Evolutionary conservation across 2,797 vertebrate genomes (phyloP).

Genomic region (Bradypodion pumilum): DNA sequence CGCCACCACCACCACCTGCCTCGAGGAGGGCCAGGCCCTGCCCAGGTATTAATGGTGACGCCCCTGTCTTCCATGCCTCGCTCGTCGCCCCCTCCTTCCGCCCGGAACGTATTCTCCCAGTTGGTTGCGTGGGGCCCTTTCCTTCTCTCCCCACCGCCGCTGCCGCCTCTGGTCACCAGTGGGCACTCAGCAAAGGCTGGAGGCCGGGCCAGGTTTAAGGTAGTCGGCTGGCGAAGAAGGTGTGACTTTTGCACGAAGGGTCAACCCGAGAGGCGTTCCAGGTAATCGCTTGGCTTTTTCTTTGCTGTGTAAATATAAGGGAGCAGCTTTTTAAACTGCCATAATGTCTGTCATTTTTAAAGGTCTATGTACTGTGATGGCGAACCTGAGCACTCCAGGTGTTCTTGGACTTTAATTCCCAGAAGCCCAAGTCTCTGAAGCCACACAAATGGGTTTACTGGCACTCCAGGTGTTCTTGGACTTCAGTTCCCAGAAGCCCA

Average conservation of each 20-base stretch:
- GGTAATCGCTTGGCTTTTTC: neutral
- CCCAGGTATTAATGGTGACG: neutral
- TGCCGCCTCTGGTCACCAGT: rapidly evolving
- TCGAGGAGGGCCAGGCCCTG: neutral
- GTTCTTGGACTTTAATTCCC: no score
- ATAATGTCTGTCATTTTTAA: no score
- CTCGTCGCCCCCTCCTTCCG: neutral
- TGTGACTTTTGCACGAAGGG: neutral
- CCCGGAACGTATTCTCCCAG: neutral
- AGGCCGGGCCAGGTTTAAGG: neutral
- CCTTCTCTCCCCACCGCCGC: neutral
- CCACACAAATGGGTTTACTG: no score
- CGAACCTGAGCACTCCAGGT: no score
- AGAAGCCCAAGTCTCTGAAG: no score
- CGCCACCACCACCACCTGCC: neutral
- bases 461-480: no score
- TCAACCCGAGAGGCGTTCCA: neutral
- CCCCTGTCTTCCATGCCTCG: neutral
- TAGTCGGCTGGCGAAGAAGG: neutral
- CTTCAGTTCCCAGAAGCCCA: no score
- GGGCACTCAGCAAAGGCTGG: neutral
- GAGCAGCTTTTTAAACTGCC: neutral
- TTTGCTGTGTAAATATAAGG: neutral
- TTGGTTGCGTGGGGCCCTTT: no score
- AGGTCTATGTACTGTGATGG: no score